Evolutionary conservation across 1,140 invertebrate genomes (phyloP), one percentile per base, ranked within the genome.

Genomic region (Drosophila miranda): DNA sequence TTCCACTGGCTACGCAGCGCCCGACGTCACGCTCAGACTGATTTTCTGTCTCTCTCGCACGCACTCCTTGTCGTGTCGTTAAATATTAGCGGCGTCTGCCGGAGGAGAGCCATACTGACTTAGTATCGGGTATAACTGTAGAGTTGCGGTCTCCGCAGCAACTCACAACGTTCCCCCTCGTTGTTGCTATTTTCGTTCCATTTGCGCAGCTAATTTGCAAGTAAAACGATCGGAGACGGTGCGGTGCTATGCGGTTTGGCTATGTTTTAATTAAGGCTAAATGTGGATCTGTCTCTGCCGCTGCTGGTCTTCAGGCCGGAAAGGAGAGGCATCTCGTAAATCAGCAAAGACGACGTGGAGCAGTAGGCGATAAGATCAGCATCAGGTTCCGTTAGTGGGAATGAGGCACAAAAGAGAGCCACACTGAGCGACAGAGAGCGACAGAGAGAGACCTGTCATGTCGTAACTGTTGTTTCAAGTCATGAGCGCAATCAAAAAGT

Each of bases 141-240:
- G n/a, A n/a, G n/a, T n/a, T n/a, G n/a, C n/a, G n/a, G n/a, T n/a
- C n/a, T n/a, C n/a, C n/a, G n/a, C n/a, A n/a, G n/a, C n/a, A n/a
- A n/a, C n/a, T n/a, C n/a, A n/a, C n/a, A n/a, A n/a, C n/a, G n/a
- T n/a, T n/a, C n/a, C n/a, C n/a, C n/a, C n/a, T n/a, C n/a, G n/a
- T n/a, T 50, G 28, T 43, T 48, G 62, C 61, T 68, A 77, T 70
- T 82, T 77, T 57, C 44, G 76, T 57, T 68, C 34, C 49, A 68
- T 50, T 60, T 48, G 45, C 63, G 55, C 48, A 48, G 48, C 66
- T 76, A 84, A 84, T 84, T 84, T 86, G 77, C 81, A 84, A 86
- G 64, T 86, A 75, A 81, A 86, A 84, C 86, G 58, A 43, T 42
- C 43, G 38, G 45, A 59, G 34, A 38, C 30, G 8, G 30, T 30